These are phyloP conservation scores for Xiphorhynchus erythropygius DNA, from an alignment of 2,797 vertebrate genomes.

Conservation along the genomic window DNA sequence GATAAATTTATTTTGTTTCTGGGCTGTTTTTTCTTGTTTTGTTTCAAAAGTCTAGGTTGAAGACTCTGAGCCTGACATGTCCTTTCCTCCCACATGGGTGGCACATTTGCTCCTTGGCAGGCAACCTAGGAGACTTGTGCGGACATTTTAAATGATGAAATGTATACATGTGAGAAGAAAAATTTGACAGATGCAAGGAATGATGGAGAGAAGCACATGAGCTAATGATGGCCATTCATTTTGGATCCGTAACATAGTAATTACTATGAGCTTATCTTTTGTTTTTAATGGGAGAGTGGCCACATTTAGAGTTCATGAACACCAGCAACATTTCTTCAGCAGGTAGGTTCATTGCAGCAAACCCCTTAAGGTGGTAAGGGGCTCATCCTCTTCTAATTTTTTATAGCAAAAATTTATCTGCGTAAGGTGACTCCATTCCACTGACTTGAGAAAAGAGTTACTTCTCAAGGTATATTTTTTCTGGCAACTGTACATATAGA, in stretches of 20 bases:
- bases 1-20: neutral
- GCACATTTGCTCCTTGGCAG: neutral
- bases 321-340: neutral
- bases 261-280: neutral
- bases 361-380: neutral
- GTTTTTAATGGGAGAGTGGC: neutral
- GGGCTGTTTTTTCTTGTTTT: neutral
- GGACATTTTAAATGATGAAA: neutral
- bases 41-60: neutral
- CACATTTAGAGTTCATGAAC: neutral
- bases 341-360: neutral
- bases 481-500: neutral
- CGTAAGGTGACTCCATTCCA: neutral
- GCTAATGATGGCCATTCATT: neutral
- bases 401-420: neutral
- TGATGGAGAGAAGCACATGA: neutral
- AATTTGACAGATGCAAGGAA: neutral
- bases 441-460: neutral
- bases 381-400: neutral
- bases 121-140: neutral
- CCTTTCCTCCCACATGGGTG: neutral
- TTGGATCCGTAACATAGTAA: neutral
- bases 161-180: neutral
- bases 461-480: neutral
- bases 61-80: neutral